phyloP scores from a whole-genome alignment of 2,113 vertebrate species.

The Dendropsophus ebraccatus region DNA sequence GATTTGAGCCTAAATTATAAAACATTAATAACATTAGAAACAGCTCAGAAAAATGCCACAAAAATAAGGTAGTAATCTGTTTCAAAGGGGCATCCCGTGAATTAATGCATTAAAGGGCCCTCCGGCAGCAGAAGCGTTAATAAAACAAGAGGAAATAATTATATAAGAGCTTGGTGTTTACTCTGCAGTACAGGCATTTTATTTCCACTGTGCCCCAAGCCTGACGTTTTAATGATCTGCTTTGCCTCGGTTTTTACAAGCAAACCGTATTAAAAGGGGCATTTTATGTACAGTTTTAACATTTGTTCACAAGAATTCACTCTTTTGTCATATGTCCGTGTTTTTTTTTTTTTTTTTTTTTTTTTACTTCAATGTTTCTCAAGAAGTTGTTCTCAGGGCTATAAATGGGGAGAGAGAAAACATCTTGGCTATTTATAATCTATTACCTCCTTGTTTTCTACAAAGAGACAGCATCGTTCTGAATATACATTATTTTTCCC shows the following conservation, averaged over 20 bases:
- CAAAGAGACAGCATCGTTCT: constrained; percentile 41
- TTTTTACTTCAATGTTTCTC: constrained; percentile 54
- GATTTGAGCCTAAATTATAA: constrained; percentile 8
- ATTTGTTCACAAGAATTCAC: constrained; percentile 62
- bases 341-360: constrained; percentile 64
- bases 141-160: constrained; percentile 68
- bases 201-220: constrained; percentile 72
- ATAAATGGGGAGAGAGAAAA: constrained; percentile 58
- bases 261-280: constrained; percentile 67
- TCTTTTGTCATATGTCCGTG: constrained; percentile 67
- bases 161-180: constrained; percentile 72
- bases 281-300: constrained; percentile 74
- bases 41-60: constrained; percentile 30
- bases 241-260: constrained; percentile 71
- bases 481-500: constrained; percentile 49
- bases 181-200: constrained; percentile 73
- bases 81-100: constrained; percentile 44
- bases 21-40: constrained; percentile 27
- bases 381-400: constrained; percentile 61
- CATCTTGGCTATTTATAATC: constrained; percentile 56
- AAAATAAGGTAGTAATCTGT: constrained; percentile 49
- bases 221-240: constrained; percentile 79
- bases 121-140: constrained; percentile 54
- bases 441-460: constrained; percentile 54
- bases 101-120: constrained; percentile 27